Evolutionary conservation across 2,888 invertebrate genomes (phyloP).

Genomic region (Erebia aethiops): DNA sequence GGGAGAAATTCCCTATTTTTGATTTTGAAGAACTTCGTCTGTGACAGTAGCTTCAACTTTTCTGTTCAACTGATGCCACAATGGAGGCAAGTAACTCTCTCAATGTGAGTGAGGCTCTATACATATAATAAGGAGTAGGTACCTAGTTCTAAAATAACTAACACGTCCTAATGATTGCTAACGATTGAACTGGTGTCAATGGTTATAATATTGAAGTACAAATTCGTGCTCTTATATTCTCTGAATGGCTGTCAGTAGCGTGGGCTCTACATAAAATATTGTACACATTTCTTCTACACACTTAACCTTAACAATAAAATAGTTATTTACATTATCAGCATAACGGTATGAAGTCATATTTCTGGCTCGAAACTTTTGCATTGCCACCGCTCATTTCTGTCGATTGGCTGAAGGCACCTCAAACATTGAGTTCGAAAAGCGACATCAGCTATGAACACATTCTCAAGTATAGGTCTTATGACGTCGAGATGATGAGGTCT

Average conservation of each 20-base stretch:
- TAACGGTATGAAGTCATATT: not conserved
- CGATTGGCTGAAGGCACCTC: no score
- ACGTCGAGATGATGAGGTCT: no score
- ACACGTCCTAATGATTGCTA: not conserved
- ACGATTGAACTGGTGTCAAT: constrained; percentile 25
- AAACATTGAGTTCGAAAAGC: no score
- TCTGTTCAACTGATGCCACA: not conserved
- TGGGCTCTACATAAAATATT: constrained; percentile 1
- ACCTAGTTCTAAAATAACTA: not conserved
- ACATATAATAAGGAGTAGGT: not conserved
- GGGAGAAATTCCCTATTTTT: no score
- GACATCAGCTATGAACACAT: no score
- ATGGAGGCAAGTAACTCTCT: not conserved
- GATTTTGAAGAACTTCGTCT: no score
- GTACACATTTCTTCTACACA: constrained; percentile 15
- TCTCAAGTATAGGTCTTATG: no score
- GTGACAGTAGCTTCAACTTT: no score
- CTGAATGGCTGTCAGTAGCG: not conserved
- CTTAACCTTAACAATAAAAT: constrained; percentile 12
- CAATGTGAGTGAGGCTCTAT: not conserved
- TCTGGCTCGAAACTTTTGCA: not conserved
- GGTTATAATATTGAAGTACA: constrained; percentile 20
- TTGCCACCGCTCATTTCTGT: no score
- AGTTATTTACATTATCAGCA: not conserved
- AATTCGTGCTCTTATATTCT: constrained; percentile 30